These are phyloP conservation scores for Siniperca scherzeri DNA, from an alignment of 2,797 vertebrate species.

Conservation along the genomic window DNA sequence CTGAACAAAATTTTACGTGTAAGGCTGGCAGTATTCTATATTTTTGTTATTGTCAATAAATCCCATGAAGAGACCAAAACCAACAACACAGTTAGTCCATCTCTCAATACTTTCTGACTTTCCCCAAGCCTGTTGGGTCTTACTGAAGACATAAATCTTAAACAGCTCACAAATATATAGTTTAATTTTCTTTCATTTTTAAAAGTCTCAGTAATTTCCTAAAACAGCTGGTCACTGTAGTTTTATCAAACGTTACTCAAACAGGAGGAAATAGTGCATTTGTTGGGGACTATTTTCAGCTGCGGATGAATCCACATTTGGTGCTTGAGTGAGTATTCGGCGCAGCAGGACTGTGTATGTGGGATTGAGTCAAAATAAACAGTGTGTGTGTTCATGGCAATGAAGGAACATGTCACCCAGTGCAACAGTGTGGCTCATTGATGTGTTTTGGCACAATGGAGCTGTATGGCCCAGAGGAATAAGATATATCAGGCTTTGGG, in stretches of 20 bases:
- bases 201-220: too few species aligned
- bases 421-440: too few species aligned
- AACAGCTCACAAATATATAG: neutral
- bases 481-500: too few species aligned
- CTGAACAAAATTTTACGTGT: neutral
- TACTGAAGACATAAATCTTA: neutral
- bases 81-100: too few species aligned
- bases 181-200: neutral
- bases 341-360: neutral
- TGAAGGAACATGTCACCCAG: too few species aligned
- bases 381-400: too few species aligned
- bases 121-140: neutral
- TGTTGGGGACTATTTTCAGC: neutral
- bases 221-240: neutral
- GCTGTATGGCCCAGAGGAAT: too few species aligned
- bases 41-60: neutral
- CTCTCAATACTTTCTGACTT: neutral
- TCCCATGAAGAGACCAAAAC: neutral
- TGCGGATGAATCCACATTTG: neutral
- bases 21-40: neutral
- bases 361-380: too few species aligned
- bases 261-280: neutral
- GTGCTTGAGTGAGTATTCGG: neutral
- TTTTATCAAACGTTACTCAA: neutral
- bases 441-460: too few species aligned